Base-by-base conservation (phyloP, 2,888 invertebrate genomes). In the Dicycla oo region DNA sequence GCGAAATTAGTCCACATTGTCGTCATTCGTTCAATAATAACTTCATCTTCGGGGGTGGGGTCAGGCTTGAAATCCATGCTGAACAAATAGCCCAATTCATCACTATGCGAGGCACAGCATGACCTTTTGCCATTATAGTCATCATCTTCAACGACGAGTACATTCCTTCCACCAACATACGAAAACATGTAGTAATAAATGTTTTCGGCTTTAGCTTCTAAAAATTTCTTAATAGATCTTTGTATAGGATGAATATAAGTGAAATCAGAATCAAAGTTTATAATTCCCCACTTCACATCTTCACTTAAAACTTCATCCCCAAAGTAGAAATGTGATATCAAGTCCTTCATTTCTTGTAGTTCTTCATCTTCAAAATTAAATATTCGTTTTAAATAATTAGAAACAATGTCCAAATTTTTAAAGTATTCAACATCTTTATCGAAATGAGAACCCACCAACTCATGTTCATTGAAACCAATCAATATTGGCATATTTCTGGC, bases 1-100 rank as follows among this genome's bases (percentile, higher is more conserved):
- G 86, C 93, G 67, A 94, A 94, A 73, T 94, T 94, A 0, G 94
- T 89, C 94, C 94, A 94, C 88, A 94, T 86, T 0, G 88, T 88
- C 0, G 94, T 94, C 79, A 94, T 90, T 26, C 89, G 87, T 67
- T 94, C 89, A 43, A 92, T 88, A 0, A 88, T 73, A 3, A 91
- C 67, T 83, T 90, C 84, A 82, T 94, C 94, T 62, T 86, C 77
- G 4, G 69, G 40, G 0, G 83, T 75, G 0, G 86, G 82, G 4
- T 81, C 78, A 3, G 83, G 63, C 18, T 84, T 64, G 10, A 38
- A 43, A 0, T n/a, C 15, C 47, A 65, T 80, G 51, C 89, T 89
- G 69, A 93, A 94, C 57, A 94, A 67, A 77, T 94, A 95, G 3
- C 87, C 81, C 0, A 91, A 18, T 4, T 95, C 94, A 72, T 94